Evolutionary conservation across 2,888 invertebrate genomes (phyloP).

Genomic region (Periphyllus acericola): DNA sequence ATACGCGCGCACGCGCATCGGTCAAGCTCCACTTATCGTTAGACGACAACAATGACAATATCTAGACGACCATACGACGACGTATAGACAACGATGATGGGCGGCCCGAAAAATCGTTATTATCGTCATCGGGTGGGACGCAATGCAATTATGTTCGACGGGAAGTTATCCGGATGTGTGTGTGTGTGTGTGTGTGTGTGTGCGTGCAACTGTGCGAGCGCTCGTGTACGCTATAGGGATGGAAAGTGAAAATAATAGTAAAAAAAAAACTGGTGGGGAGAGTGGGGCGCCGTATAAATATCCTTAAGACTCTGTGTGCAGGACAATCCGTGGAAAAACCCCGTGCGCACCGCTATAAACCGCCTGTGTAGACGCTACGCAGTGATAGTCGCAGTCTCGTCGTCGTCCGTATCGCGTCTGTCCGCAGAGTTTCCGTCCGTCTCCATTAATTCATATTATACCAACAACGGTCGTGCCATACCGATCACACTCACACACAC

Average conservation of each 20-base stretch:
- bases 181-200: neutral
- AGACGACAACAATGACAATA: neutral
- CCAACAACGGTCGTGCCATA: neutral
- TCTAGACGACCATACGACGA: constrained; percentile 18
- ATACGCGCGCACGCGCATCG: constrained; percentile 1
- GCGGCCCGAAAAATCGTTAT: constrained; percentile 36
- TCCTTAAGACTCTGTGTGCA: neutral
- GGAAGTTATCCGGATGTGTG: constrained; percentile 45
- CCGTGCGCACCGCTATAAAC: neutral
- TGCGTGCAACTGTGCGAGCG: neutral
- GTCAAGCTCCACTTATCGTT: constrained; percentile 58
- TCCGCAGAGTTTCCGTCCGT: neutral
- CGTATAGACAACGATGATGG: constrained; percentile 9
- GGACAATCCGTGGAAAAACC: constrained; percentile 36
- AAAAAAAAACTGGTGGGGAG: constrained; percentile 14
- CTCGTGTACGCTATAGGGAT: neutral
- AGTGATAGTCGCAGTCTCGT: neutral
- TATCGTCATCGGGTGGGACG: constrained; percentile 48
- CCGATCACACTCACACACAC: neutral
- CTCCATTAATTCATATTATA: neutral
- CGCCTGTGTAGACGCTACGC: too few species aligned
- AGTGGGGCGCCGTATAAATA: constrained; percentile 52
- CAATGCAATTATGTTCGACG: constrained; percentile 9
- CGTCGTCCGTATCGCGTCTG: too few species aligned
- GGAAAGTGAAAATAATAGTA: neutral